phyloP scores from a whole-genome alignment of 2,888 invertebrate genomes.

The Rhimphoctona megacephalus region DNA sequence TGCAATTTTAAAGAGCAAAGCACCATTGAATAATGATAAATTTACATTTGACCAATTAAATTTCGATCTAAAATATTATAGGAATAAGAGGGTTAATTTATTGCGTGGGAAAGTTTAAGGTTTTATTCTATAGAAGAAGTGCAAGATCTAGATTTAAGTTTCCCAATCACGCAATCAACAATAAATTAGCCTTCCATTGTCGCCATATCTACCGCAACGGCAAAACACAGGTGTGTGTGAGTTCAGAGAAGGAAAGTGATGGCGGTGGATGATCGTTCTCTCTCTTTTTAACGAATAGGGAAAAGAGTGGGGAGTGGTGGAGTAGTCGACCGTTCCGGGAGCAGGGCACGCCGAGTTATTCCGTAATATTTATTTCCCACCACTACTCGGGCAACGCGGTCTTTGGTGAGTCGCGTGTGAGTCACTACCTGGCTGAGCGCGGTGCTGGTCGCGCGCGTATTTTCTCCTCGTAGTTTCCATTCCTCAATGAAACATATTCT shows the following conservation, averaged over 20 bases:
- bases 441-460: conserved; percentile 52
- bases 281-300: conserved; percentile 1
- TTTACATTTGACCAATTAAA: not conserved
- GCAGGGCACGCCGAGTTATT: conserved; percentile 75
- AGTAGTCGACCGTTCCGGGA: conserved; percentile 70
- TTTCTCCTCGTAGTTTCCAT: not conserved
- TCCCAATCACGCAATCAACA: conserved; percentile 17
- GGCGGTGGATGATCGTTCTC: conserved; percentile 4
- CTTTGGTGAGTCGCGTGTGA: conserved; percentile 70
- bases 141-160: not conserved
- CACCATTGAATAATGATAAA: not conserved
- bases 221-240: conserved; percentile 29
- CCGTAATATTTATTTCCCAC: conserved; percentile 82
- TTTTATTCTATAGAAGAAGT: not conserved
- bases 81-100: not conserved
- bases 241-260: conserved; percentile 53
- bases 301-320: conserved; percentile 25
- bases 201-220: conserved; percentile 22
- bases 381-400: conserved; percentile 35
- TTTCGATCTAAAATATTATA: not conserved
- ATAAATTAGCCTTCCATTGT: not conserved
- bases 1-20: not conserved
- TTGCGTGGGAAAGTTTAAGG: not conserved
- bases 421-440: conserved; percentile 78
- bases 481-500: not conserved